A percentile compares a stretch with the other conserved stretches of the same genome.
phyloP scores from a whole-genome alignment of 1,140 invertebrate genomes.

The Tetragnatha versicolor region DNA sequence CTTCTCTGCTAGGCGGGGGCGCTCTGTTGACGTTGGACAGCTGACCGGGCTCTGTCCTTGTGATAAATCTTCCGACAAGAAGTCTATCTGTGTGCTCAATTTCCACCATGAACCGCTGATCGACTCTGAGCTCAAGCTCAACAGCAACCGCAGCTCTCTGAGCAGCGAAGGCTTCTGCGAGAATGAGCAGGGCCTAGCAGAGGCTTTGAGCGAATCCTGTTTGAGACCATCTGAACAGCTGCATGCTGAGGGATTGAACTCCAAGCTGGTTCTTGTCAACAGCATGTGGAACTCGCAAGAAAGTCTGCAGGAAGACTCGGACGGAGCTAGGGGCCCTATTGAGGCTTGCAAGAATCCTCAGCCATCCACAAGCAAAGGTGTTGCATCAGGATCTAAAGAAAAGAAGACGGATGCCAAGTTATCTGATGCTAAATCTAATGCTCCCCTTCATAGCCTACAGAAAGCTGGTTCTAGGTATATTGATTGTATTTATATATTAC shows the following conservation, averaged over 20 bases:
- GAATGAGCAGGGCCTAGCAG: constrained; percentile 68
- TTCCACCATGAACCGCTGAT: constrained; percentile 39
- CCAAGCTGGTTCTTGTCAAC: constrained; percentile 19
- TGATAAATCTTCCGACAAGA: constrained; percentile 45
- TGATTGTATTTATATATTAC: background rate
- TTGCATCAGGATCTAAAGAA: background rate
- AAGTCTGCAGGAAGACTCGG: constrained; percentile 46
- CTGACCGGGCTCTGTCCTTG: constrained; percentile 37
- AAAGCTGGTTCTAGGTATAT: constrained; percentile 1
- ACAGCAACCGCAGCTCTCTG: constrained; percentile 82
- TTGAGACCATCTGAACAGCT: background rate
- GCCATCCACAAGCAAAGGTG: constrained; percentile 16
- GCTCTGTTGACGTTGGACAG: constrained; percentile 47
- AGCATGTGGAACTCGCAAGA: constrained; percentile 41
- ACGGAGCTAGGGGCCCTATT: constrained; percentile 12
- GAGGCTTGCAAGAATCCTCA: constrained; percentile 5
- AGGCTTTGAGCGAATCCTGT: constrained; percentile 29
- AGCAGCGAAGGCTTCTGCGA: constrained; percentile 96
- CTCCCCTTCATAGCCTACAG: background rate
- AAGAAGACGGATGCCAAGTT: background rate
- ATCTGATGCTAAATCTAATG: background rate
- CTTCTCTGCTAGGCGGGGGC: constrained; percentile 38
- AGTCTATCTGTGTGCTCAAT: constrained; percentile 41
- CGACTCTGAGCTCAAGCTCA: constrained; percentile 22
- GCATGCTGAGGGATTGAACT: background rate